phyloP scores from a whole-genome alignment of 2,797 vertebrate species.

The Hydrophis major region DNA sequence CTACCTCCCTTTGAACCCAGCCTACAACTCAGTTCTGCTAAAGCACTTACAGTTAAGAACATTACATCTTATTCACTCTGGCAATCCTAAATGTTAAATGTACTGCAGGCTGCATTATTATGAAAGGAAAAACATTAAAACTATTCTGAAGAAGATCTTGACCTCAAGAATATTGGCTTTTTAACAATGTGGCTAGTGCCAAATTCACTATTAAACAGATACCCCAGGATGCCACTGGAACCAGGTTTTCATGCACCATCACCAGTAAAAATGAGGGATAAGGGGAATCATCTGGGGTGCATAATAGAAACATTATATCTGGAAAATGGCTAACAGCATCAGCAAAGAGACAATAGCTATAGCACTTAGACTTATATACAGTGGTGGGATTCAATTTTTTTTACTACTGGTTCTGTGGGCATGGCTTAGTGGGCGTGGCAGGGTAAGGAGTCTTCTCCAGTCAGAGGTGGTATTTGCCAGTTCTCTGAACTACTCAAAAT shows the following conservation, averaged over 20 bases:
- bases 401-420: no score
- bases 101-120: not conserved
- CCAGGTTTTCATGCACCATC: not conserved
- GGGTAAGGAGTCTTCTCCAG: no score
- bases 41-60: conserved; percentile 1
- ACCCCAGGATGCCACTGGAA: not conserved
- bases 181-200: not conserved
- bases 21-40: not conserved
- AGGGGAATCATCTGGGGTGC: no score
- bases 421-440: no score
- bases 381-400: no score
- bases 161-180: not conserved
- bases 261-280: not conserved
- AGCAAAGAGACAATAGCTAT: not conserved
- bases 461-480: no score
- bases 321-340: not conserved
- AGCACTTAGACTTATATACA: no score
- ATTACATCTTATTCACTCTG: conserved; percentile 1
- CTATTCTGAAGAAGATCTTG: not conserved
- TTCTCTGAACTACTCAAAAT: no score
- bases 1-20: not conserved
- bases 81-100: not conserved
- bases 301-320: not conserved
- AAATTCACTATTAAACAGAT: not conserved
- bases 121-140: not conserved